phyloP scores from a whole-genome alignment of 2,888 invertebrate species.

The Pomacea canaliculata region DNA sequence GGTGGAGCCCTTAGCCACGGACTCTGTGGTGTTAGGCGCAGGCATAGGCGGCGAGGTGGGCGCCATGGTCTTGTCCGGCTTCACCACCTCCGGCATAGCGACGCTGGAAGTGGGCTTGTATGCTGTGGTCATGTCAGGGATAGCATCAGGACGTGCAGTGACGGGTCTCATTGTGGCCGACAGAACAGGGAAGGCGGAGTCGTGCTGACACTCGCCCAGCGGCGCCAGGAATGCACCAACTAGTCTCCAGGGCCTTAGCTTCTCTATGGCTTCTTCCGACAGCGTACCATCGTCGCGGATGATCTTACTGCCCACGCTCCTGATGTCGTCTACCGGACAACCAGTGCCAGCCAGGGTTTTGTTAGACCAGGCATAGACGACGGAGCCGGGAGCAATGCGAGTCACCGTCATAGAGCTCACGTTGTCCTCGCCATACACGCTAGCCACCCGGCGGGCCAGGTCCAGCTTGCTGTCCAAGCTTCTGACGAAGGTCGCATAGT shows the following conservation, averaged over 20 bases:
- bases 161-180: constrained; percentile 16
- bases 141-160: neutral
- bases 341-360: constrained; percentile 81
- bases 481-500: constrained; percentile 78
- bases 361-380: constrained; percentile 80
- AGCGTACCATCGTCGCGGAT: constrained; percentile 67
- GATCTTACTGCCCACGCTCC: constrained; percentile 74
- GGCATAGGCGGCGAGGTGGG: neutral
- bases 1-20: constrained; percentile 35
- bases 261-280: constrained; percentile 50
- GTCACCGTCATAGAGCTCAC: constrained; percentile 81
- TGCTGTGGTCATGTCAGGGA: too few species aligned
- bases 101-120: neutral
- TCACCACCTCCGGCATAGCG: neutral
- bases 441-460: constrained; percentile 77
- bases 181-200: constrained; percentile 46
- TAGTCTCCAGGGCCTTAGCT: constrained; percentile 52
- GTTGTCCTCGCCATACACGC: constrained; percentile 82
- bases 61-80: constrained; percentile 6
- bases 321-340: constrained; percentile 84
- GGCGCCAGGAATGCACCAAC: constrained; percentile 45
- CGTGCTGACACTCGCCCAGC: constrained; percentile 69
- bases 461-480: constrained; percentile 86
- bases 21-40: constrained; percentile 29
- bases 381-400: constrained; percentile 77